A percentile compares a stretch with the other conserved stretches of the same genome.
Conservation (phyloP, 2,113 vertebrate genomes). For the Tenrec ecaudatus region DNA sequence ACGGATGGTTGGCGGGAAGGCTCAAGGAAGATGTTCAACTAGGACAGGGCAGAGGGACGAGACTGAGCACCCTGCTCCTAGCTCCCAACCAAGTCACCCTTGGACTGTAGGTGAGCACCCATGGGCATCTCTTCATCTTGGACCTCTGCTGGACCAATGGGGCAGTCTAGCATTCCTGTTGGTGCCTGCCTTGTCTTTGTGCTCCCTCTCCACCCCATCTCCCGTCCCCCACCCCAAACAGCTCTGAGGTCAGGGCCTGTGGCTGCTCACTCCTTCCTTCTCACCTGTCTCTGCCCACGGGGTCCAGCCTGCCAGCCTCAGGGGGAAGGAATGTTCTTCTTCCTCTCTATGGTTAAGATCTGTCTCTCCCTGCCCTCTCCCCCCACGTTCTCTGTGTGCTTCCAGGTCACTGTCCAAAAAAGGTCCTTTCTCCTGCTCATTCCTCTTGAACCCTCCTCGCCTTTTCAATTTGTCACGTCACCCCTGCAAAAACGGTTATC, state of each 20-base stretch:
- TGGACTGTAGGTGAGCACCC: background rate
- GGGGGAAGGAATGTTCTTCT: background rate
- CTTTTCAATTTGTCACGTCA: background rate
- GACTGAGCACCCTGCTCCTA: background rate
- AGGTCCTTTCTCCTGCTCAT: background rate
- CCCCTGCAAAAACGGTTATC: background rate
- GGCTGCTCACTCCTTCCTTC: background rate
- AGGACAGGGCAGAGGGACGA: background rate
- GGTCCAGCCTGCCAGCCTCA: background rate
- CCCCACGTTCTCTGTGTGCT: background rate
- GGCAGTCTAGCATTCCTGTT: background rate
- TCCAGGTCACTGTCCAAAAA: background rate
- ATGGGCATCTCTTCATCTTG: no score
- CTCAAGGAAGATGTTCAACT: background rate
- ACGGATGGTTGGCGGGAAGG: background rate
- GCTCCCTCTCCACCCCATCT: background rate
- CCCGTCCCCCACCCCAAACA: no score
- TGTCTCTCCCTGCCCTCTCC: no score
- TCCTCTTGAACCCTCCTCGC: background rate
- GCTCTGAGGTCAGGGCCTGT: background rate
- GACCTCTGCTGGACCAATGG: no score
- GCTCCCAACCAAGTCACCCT: background rate
- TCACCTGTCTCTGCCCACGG: background rate
- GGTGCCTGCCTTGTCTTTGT: background rate
- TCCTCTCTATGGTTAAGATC: background rate